Evolutionary conservation across 2,888 invertebrate species (phyloP).

Genomic region (Caradrina kadenii): DNA sequence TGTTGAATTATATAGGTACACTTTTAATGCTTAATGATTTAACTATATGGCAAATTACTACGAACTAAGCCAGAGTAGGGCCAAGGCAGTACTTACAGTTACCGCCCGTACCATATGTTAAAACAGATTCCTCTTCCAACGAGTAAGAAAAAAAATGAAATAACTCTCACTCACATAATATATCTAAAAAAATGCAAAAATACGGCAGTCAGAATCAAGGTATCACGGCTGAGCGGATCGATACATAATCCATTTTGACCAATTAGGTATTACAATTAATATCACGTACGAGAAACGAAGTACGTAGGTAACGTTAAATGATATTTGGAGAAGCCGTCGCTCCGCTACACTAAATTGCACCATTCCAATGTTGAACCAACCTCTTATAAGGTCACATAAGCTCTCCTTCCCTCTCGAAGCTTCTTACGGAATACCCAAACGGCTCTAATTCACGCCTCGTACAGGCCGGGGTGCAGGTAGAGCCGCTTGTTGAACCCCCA

Average conservation of each 20-base stretch:
- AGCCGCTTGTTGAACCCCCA: conserved; percentile 92
- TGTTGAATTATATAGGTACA: neutral
- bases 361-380: neutral
- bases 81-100: neutral
- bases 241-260: conserved; percentile 3
- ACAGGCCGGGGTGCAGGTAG: conserved; percentile 93
- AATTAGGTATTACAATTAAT: conserved; percentile 6
- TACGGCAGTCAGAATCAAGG: neutral
- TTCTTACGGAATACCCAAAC: conserved; percentile 3
- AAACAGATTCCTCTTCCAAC: neutral
- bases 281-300: neutral
- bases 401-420: neutral
- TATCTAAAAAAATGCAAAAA: conserved; percentile 19
- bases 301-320: neutral
- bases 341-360: neutral
- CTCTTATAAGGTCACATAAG: neutral
- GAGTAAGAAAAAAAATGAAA: neutral
- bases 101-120: neutral
- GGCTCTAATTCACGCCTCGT: conserved; percentile 64
- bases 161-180: neutral
- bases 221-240: neutral
- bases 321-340: neutral
- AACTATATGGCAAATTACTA: neutral
- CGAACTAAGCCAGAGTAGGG: neutral
- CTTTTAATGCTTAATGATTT: conserved; percentile 11